A percentile compares a stretch with the other conserved stretches of the same genome.
Evolutionary conservation across 64 coral and sea anemone species (phyloP).

Genomic region (Actinia tenebrosa): DNA sequence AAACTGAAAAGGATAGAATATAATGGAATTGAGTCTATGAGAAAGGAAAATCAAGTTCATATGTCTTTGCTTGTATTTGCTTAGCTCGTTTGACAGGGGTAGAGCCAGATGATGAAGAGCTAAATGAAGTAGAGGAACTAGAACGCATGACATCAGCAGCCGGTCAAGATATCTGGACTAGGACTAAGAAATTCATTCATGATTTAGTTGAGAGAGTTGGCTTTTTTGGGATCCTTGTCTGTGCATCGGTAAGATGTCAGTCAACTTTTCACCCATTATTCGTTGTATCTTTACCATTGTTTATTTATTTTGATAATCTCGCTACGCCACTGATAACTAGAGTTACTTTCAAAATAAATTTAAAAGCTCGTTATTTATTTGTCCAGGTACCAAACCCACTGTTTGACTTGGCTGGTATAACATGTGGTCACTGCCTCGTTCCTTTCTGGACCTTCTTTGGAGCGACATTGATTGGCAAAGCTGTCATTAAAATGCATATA

Average conservation of each 20-base stretch:
- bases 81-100: slow-evolving; percentile 86
- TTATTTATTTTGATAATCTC: no score
- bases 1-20: no score
- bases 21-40: no score
- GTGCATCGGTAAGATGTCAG: slow-evolving; percentile 80
- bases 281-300: no score
- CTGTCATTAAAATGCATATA: slow-evolving; percentile 96
- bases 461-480: slow-evolving; percentile 93
- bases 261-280: background rate
- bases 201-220: slow-evolving; percentile 92
- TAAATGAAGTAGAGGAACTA: slow-evolving; percentile 91
- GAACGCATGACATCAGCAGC: slow-evolving; percentile 69
- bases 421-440: slow-evolving; percentile 91
- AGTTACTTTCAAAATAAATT: no score
- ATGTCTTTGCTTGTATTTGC: background rate
- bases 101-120: slow-evolving; percentile 91
- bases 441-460: slow-evolving; percentile 99
- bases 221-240: slow-evolving; percentile 94
- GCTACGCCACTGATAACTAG: no score
- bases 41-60: background rate
- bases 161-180: slow-evolving; percentile 89
- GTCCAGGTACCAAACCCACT: slow-evolving; percentile 86
- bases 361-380: background rate
- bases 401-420: slow-evolving; percentile 97
- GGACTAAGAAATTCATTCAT: slow-evolving; percentile 80